Conservation (phyloP, 2,797 vertebrate genomes). For the Taenioides sp. region DNA sequence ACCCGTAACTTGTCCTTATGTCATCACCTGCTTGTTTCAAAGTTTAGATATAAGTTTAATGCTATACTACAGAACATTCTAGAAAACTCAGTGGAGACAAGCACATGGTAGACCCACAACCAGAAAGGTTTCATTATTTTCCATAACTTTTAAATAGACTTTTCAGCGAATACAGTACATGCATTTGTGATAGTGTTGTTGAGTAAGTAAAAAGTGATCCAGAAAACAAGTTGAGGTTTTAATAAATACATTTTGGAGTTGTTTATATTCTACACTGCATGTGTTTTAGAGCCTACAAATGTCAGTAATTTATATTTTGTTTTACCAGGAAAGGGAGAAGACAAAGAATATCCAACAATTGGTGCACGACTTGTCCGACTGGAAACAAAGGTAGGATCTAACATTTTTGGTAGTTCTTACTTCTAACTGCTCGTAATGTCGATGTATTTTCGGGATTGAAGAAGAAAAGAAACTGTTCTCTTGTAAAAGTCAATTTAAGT, state of each 20-base stretch:
- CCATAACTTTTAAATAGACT: too few relatives aligned
- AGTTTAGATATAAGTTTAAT: too few relatives aligned
- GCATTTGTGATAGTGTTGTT: too few relatives aligned
- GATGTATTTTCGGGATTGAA: not conserved
- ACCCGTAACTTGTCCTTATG: not conserved
- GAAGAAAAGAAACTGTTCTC: not conserved
- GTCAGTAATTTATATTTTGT: not conserved
- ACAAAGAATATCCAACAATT: slow-evolving; percentile 86
- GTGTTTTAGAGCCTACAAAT: not conserved
- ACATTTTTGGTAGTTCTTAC: not conserved
- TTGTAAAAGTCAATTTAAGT: too few relatives aligned
- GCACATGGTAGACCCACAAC: too few relatives aligned
- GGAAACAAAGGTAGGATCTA: slow-evolving; percentile 85
- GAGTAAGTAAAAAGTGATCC: too few relatives aligned
- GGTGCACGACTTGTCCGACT: slow-evolving; percentile 88
- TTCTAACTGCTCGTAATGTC: not conserved
- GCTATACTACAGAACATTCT: too few relatives aligned
- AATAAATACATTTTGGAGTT: not conserved
- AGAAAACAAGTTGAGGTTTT: not conserved
- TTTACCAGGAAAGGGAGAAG: slow-evolving; percentile 84
- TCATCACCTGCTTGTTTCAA: too few relatives aligned
- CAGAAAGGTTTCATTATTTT: too few relatives aligned
- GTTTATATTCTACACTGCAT: not conserved
- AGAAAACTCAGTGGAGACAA: too few relatives aligned
- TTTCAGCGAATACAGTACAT: too few relatives aligned